Conservation (phyloP, 2,888 invertebrate species). For the Drosophila barbarae region DNA sequence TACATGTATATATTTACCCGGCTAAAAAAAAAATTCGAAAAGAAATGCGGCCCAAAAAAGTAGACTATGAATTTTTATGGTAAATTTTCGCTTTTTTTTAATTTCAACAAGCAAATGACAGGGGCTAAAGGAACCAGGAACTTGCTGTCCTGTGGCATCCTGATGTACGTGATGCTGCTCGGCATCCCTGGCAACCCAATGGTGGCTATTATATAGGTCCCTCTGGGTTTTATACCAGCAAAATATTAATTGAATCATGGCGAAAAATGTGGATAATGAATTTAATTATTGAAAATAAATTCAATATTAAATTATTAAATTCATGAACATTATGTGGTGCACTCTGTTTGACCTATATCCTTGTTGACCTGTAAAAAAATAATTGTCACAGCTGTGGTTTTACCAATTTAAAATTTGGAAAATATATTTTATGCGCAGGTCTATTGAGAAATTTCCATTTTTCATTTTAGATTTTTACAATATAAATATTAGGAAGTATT, state of each 20-base stretch:
- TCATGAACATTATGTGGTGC: too few relatives aligned
- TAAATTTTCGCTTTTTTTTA: slow-evolving; percentile 12
- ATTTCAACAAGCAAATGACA: slow-evolving; percentile 20
- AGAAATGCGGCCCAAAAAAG: slow-evolving; percentile 8
- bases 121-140: neutral
- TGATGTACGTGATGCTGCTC: slow-evolving; percentile 22
- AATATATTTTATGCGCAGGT: neutral
- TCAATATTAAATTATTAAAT: slow-evolving; percentile 1
- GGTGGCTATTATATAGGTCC: slow-evolving; percentile 2
- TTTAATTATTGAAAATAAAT: slow-evolving; percentile 5
- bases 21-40: neutral
- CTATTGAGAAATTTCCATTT: neutral
- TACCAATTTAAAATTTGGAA: neutral
- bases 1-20: neutral
- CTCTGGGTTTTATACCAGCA: neutral
- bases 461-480: neutral
- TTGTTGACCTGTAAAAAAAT: neutral
- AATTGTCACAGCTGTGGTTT: slow-evolving; percentile 1
- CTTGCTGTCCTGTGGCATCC: slow-evolving; percentile 2
- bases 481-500: too few relatives aligned
- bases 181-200: slow-evolving; percentile 9
- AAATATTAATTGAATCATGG: slow-evolving; percentile 4
- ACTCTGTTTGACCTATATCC: neutral
- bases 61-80: slow-evolving; percentile 35
- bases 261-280: neutral